phyloP scores from a whole-genome alignment of 2,888 invertebrate genomes.

The Trichopria drosophilae region DNA sequence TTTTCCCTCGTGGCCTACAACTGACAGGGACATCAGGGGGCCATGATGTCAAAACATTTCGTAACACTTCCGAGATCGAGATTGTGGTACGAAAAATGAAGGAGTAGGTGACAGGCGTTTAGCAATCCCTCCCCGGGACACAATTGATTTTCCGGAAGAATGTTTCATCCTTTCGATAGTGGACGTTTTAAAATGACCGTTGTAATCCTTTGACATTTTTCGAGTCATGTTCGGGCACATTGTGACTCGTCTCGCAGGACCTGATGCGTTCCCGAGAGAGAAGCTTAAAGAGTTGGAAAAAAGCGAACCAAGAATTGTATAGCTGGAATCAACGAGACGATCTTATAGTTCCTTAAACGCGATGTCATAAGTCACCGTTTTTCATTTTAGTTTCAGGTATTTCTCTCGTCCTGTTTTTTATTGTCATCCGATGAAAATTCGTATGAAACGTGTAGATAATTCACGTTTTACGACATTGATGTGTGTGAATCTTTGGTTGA shows the following conservation, averaged over 20 bases:
- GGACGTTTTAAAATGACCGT: constrained; percentile 33
- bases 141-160: constrained; percentile 9
- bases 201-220: constrained; percentile 50
- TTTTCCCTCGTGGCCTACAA: too few relatives aligned
- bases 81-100: constrained; percentile 27
- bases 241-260: constrained; percentile 44
- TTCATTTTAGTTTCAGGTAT: too few relatives aligned
- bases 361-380: too few relatives aligned
- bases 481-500: too few relatives aligned
- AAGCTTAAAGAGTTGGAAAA: constrained; percentile 49
- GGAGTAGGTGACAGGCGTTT: constrained; percentile 37
- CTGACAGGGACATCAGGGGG: background rate
- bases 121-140: constrained; percentile 37
- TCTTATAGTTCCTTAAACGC: too few relatives aligned
- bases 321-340: too few relatives aligned
- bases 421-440: too few relatives aligned
- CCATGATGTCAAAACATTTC: constrained; percentile 47
- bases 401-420: too few relatives aligned
- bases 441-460: too few relatives aligned
- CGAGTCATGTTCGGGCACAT: constrained; percentile 46
- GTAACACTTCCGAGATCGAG: constrained; percentile 26
- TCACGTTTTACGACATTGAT: too few relatives aligned
- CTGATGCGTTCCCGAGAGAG: constrained; percentile 42
- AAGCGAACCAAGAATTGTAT: too few relatives aligned
- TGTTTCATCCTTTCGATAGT: too few relatives aligned